These are phyloP conservation scores for Eciton burchellii DNA, from an alignment of 1,140 invertebrate species.

Conservation along the genomic window DNA sequence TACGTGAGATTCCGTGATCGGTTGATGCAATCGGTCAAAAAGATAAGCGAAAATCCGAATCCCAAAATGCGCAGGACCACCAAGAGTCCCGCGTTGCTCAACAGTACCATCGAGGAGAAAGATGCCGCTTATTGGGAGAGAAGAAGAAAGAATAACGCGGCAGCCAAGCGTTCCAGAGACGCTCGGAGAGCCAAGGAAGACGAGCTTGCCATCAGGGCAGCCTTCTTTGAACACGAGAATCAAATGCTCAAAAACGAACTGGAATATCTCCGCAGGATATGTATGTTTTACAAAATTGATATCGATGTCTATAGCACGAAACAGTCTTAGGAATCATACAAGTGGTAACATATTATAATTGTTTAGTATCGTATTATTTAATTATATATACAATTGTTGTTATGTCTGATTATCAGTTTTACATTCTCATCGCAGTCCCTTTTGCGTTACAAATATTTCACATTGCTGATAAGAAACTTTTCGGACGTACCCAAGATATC, in stretches of 20 bases:
- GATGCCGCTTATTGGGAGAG: conserved; percentile 95
- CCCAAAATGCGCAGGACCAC: conserved; percentile 88
- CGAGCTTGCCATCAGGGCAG: conserved; percentile 94
- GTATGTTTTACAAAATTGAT: not conserved
- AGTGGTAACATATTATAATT: no score
- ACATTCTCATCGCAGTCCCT: no score
- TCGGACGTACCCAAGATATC: no score
- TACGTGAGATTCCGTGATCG: conserved; percentile 89
- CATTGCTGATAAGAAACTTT: no score
- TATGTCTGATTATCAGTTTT: no score
- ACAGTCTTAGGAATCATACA: no score
- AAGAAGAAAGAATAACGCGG: conserved; percentile 96
- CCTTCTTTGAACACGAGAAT: conserved; percentile 94
- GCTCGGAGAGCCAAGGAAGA: conserved; percentile 95
- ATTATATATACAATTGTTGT: no score
- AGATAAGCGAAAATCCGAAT: conserved; percentile 88
- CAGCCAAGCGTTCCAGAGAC: conserved; percentile 97
- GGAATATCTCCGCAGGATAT: not conserved
- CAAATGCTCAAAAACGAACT: conserved; percentile 85
- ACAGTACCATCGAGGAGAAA: conserved; percentile 86
- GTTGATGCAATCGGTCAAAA: conserved; percentile 88
- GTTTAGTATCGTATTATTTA: no score
- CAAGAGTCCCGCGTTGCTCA: conserved; percentile 75
- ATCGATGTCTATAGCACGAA: no score
- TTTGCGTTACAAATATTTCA: no score